A percentile compares a stretch with the other conserved stretches of the same genome.
phyloP scores from a whole-genome alignment of 1,140 invertebrate genomes.

The Caenorhabditis elegans region WBcel235 BX284605.5:6616501-6617000 shows the following conservation, averaged over 20 bases:
- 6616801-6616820: neutral
- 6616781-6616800: conserved; percentile 20
- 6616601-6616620: neutral
- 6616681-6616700: neutral
- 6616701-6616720: neutral
- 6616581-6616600: neutral
- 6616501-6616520: too few species aligned
- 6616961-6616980: too few species aligned
- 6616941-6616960: too few species aligned
- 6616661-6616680: too few species aligned
- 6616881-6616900: too few species aligned
- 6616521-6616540: neutral
- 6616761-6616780: conserved; percentile 27
- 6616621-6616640: conserved; percentile 1
- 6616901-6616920: too few species aligned
- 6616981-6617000: too few species aligned
- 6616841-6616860: neutral
- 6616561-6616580: too few species aligned
- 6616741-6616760: conserved; percentile 14
- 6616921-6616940: too few species aligned
- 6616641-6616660: too few species aligned
- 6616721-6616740: conserved; percentile 1
- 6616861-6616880: neutral
- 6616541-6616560: too few species aligned
- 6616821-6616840: conserved; percentile 4